Percentiles rank a stretch among this genome's conserved stretches.
Evolutionary conservation across 2,797 vertebrate genomes (phyloP).

Genomic region (Sebastes steindachneri): DNA sequence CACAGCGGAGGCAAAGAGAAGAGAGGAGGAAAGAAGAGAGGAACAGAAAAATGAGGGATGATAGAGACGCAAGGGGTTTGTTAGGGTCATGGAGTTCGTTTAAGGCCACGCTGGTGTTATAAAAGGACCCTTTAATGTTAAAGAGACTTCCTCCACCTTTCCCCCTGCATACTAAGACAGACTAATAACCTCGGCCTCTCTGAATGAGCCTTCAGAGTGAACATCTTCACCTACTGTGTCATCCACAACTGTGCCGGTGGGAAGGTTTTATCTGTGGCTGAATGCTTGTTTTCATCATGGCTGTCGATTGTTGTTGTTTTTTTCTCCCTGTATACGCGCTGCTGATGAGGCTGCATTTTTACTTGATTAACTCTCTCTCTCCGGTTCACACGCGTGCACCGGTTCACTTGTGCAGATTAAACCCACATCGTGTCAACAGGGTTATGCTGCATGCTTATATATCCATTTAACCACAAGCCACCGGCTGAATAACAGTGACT

Average conservation of each 20-base stretch:
- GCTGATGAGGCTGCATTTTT: slow-evolving; percentile 64
- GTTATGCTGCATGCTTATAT: slow-evolving; percentile 65
- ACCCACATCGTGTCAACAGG: slow-evolving; percentile 66
- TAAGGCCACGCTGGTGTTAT: background rate
- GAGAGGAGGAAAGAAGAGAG: background rate
- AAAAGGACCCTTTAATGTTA: slow-evolving; percentile 30
- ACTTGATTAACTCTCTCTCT: slow-evolving; percentile 55
- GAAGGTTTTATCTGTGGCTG: slow-evolving; percentile 24
- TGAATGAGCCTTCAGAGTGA: background rate
- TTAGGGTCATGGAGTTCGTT: slow-evolving; percentile 42
- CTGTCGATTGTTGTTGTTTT: slow-evolving; percentile 11
- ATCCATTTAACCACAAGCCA: slow-evolving; percentile 72
- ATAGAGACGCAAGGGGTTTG: background rate
- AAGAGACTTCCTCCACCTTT: slow-evolving; percentile 27
- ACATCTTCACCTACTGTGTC: slow-evolving; percentile 8
- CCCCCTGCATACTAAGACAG: background rate
- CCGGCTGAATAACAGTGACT: slow-evolving; percentile 72
- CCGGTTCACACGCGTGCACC: slow-evolving; percentile 37
- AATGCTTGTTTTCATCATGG: slow-evolving; percentile 32
- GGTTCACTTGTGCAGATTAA: slow-evolving; percentile 66
- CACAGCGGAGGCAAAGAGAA: background rate
- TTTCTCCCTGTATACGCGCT: background rate
- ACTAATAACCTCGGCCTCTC: slow-evolving; percentile 22
- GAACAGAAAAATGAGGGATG: slow-evolving; percentile 6
- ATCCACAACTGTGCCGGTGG: slow-evolving; percentile 1